Evolutionary conservation across 1,140 invertebrate genomes (phyloP).

Genomic region (Trichomalopsis sarcophagae): DNA sequence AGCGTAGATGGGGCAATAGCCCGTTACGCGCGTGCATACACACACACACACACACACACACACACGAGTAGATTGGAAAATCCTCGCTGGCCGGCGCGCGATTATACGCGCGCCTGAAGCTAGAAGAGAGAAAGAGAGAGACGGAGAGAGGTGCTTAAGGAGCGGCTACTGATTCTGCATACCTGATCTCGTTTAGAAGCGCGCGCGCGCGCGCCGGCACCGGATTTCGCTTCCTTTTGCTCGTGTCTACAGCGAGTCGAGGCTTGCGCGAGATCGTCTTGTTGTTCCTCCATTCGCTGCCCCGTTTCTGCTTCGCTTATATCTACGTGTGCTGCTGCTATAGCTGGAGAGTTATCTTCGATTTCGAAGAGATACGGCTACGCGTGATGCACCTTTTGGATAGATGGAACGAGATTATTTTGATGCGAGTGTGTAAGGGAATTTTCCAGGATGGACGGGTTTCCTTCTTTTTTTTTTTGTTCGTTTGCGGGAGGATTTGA

Average conservation of each 20-base stretch:
- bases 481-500: conserved; percentile 3
- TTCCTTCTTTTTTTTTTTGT: neutral
- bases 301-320: neutral
- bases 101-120: conserved; percentile 45
- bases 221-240: conserved; percentile 50
- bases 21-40: conserved; percentile 31
- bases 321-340: neutral
- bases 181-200: conserved; percentile 51
- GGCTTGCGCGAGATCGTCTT: neutral
- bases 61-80: conserved; percentile 38
- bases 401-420: conserved; percentile 11
- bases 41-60: conserved; percentile 3
- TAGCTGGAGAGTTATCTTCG: conserved; percentile 22
- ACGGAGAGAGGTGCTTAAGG: conserved; percentile 43
- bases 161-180: conserved; percentile 56
- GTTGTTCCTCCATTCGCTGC: neutral
- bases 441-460: neutral
- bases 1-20: conserved; percentile 23
- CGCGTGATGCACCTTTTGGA: neutral
- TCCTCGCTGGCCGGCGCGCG: conserved; percentile 36
- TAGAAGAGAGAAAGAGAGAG: neutral
- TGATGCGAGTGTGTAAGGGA: neutral
- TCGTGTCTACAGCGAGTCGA: neutral
- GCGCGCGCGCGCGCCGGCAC: neutral
- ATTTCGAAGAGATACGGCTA: conserved; percentile 14